Evolutionary conservation across 1,140 invertebrate genomes (phyloP).

Genomic region (Tetranychus cinnabarinus): DNA sequence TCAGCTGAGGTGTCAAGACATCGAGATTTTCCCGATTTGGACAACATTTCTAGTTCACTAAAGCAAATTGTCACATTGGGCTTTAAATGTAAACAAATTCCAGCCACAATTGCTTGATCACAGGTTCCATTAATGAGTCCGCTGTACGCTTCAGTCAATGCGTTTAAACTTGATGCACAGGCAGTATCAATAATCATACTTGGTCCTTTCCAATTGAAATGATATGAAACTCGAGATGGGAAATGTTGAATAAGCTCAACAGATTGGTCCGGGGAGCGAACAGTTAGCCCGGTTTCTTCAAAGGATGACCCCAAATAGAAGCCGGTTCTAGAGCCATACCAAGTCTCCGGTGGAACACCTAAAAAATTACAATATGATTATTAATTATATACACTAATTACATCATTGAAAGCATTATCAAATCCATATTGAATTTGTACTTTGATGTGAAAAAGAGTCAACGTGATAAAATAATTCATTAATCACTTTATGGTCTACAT

Average conservation of each 20-base stretch:
- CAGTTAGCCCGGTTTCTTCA: not conserved
- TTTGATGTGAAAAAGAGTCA: too few relatives aligned
- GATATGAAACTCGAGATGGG: constrained; percentile 28
- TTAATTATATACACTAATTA: too few relatives aligned
- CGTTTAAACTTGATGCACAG: not conserved
- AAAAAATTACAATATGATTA: not conserved
- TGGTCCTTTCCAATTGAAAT: constrained; percentile 30
- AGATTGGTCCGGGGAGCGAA: not conserved
- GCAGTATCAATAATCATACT: not conserved
- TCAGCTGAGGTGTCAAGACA: constrained; percentile 8
- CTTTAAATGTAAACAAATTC: constrained; percentile 49
- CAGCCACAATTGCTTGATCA: constrained; percentile 12
- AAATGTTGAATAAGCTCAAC: constrained; percentile 13
- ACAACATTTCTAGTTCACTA: not conserved
- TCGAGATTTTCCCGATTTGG: not conserved
- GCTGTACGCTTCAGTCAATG: not conserved
- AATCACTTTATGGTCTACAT: too few relatives aligned
- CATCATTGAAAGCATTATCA: too few relatives aligned
- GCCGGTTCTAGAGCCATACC: not conserved
- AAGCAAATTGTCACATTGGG: constrained; percentile 23
- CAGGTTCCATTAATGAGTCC: not conserved
- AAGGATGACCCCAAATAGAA: not conserved
- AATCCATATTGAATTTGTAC: too few relatives aligned
- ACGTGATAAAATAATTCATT: too few relatives aligned
- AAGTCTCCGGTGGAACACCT: not conserved